A percentile compares a stretch with the other conserved stretches of the same genome.
phyloP scores from a whole-genome alignment of 2,797 vertebrate species.

The Fistularia commersonii region DNA sequence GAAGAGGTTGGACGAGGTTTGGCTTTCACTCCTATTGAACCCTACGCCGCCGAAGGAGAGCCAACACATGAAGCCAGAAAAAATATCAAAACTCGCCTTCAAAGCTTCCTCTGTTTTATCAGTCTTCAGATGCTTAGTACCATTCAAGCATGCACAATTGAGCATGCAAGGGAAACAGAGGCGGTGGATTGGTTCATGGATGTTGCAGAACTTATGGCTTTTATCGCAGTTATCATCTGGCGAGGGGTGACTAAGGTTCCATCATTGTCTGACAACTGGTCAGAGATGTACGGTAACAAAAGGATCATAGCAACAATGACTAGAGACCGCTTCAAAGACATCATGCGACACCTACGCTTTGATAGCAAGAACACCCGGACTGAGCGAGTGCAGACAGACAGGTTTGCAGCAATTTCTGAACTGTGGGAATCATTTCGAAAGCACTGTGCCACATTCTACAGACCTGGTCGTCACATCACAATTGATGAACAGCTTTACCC shows the following conservation, averaged over 20 bases:
- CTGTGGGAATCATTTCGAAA: background rate
- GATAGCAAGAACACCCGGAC: background rate
- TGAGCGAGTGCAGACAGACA: background rate
- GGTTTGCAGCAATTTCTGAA: slow-evolving; percentile 8
- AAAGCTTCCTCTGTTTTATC: slow-evolving; percentile 5
- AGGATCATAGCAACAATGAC: background rate
- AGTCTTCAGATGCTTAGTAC: background rate
- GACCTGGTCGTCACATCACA: slow-evolving; percentile 7
- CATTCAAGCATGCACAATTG: background rate
- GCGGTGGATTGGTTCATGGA: background rate
- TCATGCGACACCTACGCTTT: slow-evolving; percentile 7
- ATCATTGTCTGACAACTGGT: background rate
- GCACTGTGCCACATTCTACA: slow-evolving; percentile 10
- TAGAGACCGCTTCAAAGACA: slow-evolving; percentile 1
- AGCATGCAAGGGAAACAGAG: background rate
- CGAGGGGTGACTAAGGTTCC: background rate
- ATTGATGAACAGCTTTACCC: slow-evolving; percentile 5
- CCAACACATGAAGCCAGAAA: background rate
- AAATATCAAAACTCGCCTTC: background rate
- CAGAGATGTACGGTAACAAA: background rate
- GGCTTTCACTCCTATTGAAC: background rate
- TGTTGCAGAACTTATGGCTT: slow-evolving; percentile 2
- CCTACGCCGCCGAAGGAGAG: slow-evolving; percentile 1
- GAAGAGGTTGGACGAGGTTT: background rate
- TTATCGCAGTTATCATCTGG: slow-evolving; percentile 1